phyloP scores from a whole-genome alignment of 2,113 vertebrate species.

The Felis chaus region DNA sequence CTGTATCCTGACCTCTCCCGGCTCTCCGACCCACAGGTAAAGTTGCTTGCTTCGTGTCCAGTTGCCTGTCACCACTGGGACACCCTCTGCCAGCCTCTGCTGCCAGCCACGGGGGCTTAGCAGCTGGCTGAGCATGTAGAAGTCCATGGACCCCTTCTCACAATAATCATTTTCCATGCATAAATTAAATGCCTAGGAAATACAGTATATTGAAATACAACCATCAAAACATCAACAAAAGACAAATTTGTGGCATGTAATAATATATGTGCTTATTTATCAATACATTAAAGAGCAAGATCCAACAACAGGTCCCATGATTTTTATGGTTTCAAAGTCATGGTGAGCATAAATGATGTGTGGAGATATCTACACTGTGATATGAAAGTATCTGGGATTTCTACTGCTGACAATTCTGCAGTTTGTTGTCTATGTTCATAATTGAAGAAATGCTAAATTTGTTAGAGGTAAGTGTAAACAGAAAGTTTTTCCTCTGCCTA shows the following conservation, averaged over 20 bases:
- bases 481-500: neutral
- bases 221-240: neutral
- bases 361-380: neutral
- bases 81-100: neutral
- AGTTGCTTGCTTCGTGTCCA: rapidly evolving
- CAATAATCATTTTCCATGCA: neutral
- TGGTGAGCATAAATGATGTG: neutral
- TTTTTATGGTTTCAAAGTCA: neutral
- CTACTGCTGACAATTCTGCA: neutral
- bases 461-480: neutral
- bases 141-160: neutral
- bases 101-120: neutral
- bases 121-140: neutral
- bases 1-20: conserved; percentile 97
- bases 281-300: neutral
- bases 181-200: neutral
- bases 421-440: neutral
- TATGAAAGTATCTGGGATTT: neutral
- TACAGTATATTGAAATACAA: neutral
- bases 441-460: neutral
- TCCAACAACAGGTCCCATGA: neutral
- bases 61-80: neutral
- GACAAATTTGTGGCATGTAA: neutral
- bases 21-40: conserved; percentile 98
- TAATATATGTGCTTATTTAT: neutral